Evolutionary conservation across 2,113 vertebrate genomes (phyloP).

Genomic region (Passer montanus): DNA sequence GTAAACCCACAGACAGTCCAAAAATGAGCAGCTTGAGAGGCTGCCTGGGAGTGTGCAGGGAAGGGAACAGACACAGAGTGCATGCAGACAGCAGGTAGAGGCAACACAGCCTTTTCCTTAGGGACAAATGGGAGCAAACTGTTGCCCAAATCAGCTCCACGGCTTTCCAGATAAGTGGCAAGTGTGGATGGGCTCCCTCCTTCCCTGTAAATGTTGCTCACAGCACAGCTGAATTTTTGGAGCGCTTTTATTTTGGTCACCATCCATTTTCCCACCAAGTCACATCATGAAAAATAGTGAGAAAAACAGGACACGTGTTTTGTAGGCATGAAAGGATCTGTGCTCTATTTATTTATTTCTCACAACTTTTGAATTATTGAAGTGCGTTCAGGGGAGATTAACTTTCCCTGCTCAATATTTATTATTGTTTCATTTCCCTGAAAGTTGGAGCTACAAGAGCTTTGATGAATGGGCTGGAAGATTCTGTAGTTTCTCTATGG

Average conservation of each 20-base stretch:
- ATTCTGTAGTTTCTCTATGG: constrained; percentile 20
- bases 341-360: constrained; percentile 41
- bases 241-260: not conserved
- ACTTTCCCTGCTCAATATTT: constrained; percentile 49
- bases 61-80: rapidly evolving
- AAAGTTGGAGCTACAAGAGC: not conserved
- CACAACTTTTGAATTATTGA: constrained; percentile 59
- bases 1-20: not conserved
- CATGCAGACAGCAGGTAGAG: not conserved
- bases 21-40: not conserved
- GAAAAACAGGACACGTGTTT: not conserved
- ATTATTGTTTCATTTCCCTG: constrained; percentile 61
- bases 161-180: not conserved
- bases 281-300: not conserved
- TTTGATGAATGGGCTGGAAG: constrained; percentile 31
- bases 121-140: not conserved
- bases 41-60: not conserved
- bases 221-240: not conserved
- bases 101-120: not conserved
- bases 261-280: not conserved
- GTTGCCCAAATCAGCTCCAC: not conserved
- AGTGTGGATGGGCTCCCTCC: rapidly evolving
- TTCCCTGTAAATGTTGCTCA: not conserved
- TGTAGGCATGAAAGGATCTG: not conserved
- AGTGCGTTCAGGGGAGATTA: not conserved